These are phyloP conservation scores for Nasonovia ribisnigri DNA, from an alignment of 2,888 invertebrate species.

Conservation along the genomic window DNA sequence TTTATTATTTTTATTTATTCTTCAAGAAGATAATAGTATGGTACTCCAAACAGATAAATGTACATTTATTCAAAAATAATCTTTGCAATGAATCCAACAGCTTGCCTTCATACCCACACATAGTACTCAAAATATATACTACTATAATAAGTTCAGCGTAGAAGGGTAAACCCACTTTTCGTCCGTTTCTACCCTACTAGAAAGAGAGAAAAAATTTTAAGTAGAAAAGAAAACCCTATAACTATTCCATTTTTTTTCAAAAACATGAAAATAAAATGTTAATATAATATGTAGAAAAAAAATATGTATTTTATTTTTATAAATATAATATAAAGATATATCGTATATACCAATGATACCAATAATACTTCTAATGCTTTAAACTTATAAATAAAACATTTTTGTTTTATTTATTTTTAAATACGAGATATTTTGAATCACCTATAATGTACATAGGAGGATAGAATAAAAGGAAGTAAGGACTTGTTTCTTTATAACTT, in stretches of 20 bases:
- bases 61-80: background rate
- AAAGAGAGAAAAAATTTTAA: background rate
- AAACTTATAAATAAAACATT: background rate
- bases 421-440: background rate
- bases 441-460: background rate
- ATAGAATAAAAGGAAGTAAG: background rate
- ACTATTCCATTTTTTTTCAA: background rate
- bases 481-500: background rate
- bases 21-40: background rate
- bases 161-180: background rate
- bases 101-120: background rate
- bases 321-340: background rate
- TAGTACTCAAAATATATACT: background rate
- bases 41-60: background rate
- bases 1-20: too few species aligned
- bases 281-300: too few species aligned
- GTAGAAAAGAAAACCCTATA: background rate
- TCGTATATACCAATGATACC: background rate
- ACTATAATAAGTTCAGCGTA: background rate
- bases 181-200: background rate
- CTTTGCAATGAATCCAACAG: background rate
- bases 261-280: background rate
- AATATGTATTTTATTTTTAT: too few species aligned
- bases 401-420: background rate
- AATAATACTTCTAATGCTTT: background rate